These are phyloP conservation scores for Tetranychus cinnabarinus DNA, from an alignment of 1,140 invertebrate genomes.

Conservation along the genomic window DNA sequence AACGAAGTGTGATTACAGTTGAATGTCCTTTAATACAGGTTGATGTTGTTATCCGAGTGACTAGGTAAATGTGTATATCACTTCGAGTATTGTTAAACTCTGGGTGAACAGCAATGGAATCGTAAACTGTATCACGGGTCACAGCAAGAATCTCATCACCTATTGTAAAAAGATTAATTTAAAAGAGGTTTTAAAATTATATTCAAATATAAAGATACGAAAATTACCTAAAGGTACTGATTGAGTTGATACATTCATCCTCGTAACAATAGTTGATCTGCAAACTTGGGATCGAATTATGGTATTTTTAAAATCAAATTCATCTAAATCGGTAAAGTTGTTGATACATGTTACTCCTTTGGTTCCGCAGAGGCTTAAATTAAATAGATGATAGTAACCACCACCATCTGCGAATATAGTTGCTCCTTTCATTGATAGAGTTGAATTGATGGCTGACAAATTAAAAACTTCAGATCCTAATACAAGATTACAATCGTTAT, in stretches of 20 bases:
- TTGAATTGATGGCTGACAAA: slow-evolving; percentile 16
- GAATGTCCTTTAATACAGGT: slow-evolving; percentile 29
- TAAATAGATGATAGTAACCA: slow-evolving; percentile 32
- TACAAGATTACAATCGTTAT: slow-evolving; percentile 20
- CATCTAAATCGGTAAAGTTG: slow-evolving; percentile 19
- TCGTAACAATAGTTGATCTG: slow-evolving; percentile 27
- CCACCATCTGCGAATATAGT: slow-evolving; percentile 30
- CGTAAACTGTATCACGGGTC: neutral
- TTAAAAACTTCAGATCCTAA: slow-evolving; percentile 23
- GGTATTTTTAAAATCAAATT: neutral
- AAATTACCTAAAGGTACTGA: slow-evolving; percentile 19
- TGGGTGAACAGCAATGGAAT: slow-evolving; percentile 3
- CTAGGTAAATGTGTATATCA: slow-evolving; percentile 7
- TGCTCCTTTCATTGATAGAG: neutral
- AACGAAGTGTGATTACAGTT: slow-evolving; percentile 29
- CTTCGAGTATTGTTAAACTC: slow-evolving; percentile 2
- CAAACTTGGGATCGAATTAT: slow-evolving; percentile 21
- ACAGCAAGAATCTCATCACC: slow-evolving; percentile 22
- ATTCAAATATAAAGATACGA: too few species aligned
- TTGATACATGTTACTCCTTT: slow-evolving; percentile 22
- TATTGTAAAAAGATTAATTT: slow-evolving; percentile 9
- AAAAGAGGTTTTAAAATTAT: neutral
- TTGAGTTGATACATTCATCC: slow-evolving; percentile 21
- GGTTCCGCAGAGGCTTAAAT: slow-evolving; percentile 30
- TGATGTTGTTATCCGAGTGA: slow-evolving; percentile 22